A percentile compares a stretch with the other conserved stretches of the same genome.
Evolutionary conservation across 1,140 invertebrate species (phyloP).

Genomic region (Tyrophagus putrescentiae): DNA sequence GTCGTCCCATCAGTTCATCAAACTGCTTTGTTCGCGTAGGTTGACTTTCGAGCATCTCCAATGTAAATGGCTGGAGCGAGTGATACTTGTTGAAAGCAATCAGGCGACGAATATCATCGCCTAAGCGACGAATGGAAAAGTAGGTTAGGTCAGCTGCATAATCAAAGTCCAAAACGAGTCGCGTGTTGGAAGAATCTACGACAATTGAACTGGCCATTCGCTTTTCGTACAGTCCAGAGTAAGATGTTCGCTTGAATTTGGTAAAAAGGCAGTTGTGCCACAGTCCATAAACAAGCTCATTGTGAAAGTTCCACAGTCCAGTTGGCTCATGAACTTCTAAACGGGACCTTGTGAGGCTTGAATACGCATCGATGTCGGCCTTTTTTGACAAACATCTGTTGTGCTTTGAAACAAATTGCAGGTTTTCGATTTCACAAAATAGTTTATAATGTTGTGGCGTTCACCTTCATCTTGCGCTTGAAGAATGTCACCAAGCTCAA

Average conservation of each 20-base stretch:
- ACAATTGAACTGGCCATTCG: neutral
- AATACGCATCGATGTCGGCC: neutral
- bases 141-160: neutral
- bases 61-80: neutral
- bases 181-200: neutral
- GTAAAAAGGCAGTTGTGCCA: conserved; percentile 16
- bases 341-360: too few relatives aligned
- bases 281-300: conserved; percentile 15
- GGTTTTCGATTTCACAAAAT: neutral
- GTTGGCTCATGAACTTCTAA: neutral
- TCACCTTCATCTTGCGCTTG: neutral
- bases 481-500: neutral
- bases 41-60: conserved; percentile 1
- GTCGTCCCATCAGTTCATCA: neutral
- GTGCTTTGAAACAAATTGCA: neutral
- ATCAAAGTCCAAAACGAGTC: neutral
- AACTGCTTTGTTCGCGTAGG: neutral
- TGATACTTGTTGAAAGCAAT: neutral
- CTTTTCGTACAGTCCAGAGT: neutral
- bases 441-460: neutral
- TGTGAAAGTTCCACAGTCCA: neutral
- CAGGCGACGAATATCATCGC: neutral
- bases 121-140: neutral
- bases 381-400: neutral
- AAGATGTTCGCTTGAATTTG: neutral